A percentile compares a stretch with the other conserved stretches of the same genome.
Evolutionary conservation across 2,113 vertebrate genomes (phyloP).

Genomic region (Myotis davidii): DNA sequence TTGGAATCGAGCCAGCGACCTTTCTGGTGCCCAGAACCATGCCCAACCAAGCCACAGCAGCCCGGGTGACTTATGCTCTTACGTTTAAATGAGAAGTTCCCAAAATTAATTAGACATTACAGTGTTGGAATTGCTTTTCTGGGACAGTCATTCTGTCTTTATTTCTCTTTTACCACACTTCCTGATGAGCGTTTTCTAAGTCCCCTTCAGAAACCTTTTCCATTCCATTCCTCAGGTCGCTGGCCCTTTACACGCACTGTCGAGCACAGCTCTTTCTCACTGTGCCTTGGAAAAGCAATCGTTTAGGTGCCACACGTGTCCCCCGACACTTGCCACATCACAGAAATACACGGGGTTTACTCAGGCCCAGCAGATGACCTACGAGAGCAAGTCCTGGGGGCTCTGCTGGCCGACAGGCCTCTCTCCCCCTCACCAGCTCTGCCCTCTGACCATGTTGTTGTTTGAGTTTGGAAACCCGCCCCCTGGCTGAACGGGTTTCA

Average conservation of each 20-base stretch:
- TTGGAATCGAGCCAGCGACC: background rate
- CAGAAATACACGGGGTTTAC: background rate
- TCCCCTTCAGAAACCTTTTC: background rate
- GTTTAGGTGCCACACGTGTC: background rate
- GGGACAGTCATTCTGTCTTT: background rate
- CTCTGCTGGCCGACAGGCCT: background rate
- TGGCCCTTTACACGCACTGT: background rate
- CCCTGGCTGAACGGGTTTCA: background rate
- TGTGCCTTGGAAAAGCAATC: background rate
- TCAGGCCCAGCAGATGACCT: background rate
- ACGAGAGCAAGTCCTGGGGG: background rate
- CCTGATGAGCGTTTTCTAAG: background rate
- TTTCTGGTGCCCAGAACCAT: background rate
- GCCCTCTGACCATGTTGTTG: background rate
- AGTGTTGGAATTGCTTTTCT: background rate
- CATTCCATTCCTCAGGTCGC: too few species aligned
- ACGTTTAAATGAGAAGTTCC: background rate
- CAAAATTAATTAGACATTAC: background rate
- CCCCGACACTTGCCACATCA: rapidly evolving
- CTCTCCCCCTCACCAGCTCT: background rate
- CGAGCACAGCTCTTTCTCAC: background rate
- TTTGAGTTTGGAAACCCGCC: background rate
- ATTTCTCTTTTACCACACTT: background rate
- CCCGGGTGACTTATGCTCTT: background rate
- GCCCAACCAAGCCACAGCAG: background rate